Evolutionary conservation across 2,797 vertebrate genomes (phyloP).

Genomic region (Gymnoscopelus braueri): DNA sequence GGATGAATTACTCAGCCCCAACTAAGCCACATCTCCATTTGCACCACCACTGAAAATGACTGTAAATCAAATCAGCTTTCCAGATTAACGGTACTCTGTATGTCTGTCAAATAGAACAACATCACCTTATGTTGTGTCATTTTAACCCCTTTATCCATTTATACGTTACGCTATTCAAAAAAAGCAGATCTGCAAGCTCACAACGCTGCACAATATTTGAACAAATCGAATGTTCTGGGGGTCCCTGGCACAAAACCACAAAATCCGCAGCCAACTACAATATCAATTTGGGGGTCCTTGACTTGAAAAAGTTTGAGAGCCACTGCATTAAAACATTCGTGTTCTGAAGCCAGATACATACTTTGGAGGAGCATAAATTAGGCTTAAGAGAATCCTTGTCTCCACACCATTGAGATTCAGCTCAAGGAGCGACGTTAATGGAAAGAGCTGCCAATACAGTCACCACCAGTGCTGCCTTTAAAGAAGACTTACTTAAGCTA

Average conservation of each 20-base stretch:
- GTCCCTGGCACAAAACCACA: too few species aligned
- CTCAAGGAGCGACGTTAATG: slow-evolving; percentile 70
- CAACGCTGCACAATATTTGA: too few species aligned
- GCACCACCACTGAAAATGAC: slow-evolving; percentile 37
- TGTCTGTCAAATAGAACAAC: slow-evolving; percentile 52
- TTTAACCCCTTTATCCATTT: not conserved
- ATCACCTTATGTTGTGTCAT: not conserved
- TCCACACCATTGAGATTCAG: slow-evolving; percentile 61
- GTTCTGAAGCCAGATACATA: slow-evolving; percentile 34
- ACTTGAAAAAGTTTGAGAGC: too few species aligned
- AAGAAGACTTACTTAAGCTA: slow-evolving; percentile 61
- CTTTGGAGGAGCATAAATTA: too few species aligned
- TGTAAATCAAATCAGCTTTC: slow-evolving; percentile 47
- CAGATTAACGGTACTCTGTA: slow-evolving; percentile 24
- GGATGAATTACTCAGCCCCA: slow-evolving; percentile 41
- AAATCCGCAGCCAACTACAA: too few species aligned
- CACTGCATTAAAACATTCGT: slow-evolving; percentile 46
- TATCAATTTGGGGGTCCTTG: too few species aligned
- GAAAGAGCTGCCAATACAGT: slow-evolving; percentile 65
- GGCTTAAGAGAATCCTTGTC: slow-evolving; percentile 36
- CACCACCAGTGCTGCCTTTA: slow-evolving; percentile 66
- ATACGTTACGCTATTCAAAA: too few species aligned
- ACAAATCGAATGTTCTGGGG: too few species aligned
- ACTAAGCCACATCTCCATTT: slow-evolving; percentile 27
- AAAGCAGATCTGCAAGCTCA: too few species aligned